Evolutionary conservation across 2,797 vertebrate genomes (phyloP), one percentile per base, ranked within the genome.

Genomic region (Rhinatrema bivittatum): DNA sequence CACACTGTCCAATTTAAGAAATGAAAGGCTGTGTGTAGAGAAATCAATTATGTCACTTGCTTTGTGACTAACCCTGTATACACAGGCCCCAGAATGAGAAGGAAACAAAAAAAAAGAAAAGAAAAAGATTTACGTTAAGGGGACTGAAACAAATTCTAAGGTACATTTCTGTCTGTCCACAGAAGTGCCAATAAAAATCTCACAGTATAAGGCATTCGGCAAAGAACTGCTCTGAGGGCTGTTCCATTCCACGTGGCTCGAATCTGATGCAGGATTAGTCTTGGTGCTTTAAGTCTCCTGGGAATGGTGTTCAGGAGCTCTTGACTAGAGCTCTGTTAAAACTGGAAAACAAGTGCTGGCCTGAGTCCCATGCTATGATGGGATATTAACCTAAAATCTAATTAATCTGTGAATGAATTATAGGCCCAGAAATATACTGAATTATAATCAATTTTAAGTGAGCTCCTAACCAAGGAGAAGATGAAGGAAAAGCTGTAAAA

Each of bases 381-480:
- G 62, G 61, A 62, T 66, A 78, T 72, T 76, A 81, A 73, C 66
- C 60, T 60, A 72, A 72, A 79, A 73, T 74, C 71, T 79, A 82
- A 80, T 84, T 81, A 82, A 81, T 81, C 72, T 78, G 56, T 43
- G 61, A 72, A 64, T 79, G 69, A 82, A 70, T 81, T 74, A 78
- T 35, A 1, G 54, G 46, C 56, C 59, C 62, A 64, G 67, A 77
- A 76, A 72, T 52, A 68, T 29, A 65, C 48, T 59, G 56, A 41
- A 70, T 74, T 77, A 73, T 71, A 78, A 82, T 83, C 65, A 79
- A 71, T 76, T 76, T 80, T 72, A 79, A 79, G 74, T 64, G 63
- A 74, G 56, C 72, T 68, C 43, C 45, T 59, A 68, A 70, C 59
- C 70, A 68, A 67, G 79, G 76, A 76, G 68, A 81, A 77, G 75